These are phyloP conservation scores for Morone chrysops DNA, from an alignment of 2,113 vertebrate genomes.

Conservation along the genomic window DNA sequence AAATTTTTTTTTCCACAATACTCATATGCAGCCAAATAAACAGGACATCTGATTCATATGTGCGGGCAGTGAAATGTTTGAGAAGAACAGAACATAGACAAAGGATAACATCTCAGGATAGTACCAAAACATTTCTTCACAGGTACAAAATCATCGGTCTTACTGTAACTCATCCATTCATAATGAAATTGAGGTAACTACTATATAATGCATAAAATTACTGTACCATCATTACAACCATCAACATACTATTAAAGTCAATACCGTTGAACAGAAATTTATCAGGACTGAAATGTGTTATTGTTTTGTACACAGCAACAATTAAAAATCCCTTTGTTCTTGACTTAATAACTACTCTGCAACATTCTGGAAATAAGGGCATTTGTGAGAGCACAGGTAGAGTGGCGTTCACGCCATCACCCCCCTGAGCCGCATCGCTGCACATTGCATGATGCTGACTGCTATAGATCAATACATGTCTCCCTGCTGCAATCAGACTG, in stretches of 20 bases:
- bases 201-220: constrained; percentile 54
- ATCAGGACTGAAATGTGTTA: constrained; percentile 43
- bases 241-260: constrained; percentile 34
- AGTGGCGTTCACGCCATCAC: constrained; percentile 5
- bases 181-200: constrained; percentile 51
- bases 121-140: constrained; percentile 19
- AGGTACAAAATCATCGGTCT: constrained; percentile 53
- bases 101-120: constrained; percentile 23
- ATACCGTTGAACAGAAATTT: constrained; percentile 52
- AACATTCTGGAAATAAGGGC: constrained; percentile 22
- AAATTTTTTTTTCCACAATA: constrained; percentile 29
- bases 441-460: constrained; percentile 27
- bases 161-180: constrained; percentile 25
- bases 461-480: constrained; percentile 47
- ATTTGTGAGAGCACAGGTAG: constrained; percentile 31
- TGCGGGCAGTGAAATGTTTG: neutral
- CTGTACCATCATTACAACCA: constrained; percentile 50
- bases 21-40: constrained; percentile 18
- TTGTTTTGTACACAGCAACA: constrained; percentile 25
- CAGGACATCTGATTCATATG: constrained; percentile 13
- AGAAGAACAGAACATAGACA: neutral
- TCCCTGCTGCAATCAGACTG: constrained; percentile 41
- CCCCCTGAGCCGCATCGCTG: constrained; percentile 6
- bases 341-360: neutral
- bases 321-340: constrained; percentile 10